phyloP scores from a whole-genome alignment of 2,797 vertebrate species.

The Tapirus indicus region DNA sequence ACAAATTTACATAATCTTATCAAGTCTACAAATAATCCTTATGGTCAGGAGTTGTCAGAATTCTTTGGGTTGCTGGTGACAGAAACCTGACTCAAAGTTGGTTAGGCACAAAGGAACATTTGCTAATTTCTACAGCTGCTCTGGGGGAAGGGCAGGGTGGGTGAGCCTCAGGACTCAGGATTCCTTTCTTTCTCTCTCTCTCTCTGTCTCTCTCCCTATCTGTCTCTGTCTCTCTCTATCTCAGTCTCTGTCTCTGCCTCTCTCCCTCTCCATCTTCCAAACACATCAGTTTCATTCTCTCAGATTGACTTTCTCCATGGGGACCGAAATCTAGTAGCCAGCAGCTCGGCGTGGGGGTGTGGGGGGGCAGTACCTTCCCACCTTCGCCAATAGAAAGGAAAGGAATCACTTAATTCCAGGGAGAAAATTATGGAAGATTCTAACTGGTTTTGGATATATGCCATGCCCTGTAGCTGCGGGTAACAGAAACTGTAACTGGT shows the following conservation, averaged over 20 bases:
- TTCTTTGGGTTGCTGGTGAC: neutral
- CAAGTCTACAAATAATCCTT: slow-evolving; percentile 6
- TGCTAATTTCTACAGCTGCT: neutral
- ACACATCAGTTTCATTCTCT: neutral
- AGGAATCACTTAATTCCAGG: neutral
- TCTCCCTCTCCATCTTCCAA: neutral
- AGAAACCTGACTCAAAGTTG: neutral
- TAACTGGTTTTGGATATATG: neutral
- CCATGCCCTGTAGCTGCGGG: neutral
- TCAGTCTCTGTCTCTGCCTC: neutral
- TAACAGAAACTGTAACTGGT: neutral
- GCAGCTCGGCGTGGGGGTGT: neutral
- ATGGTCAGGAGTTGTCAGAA: neutral
- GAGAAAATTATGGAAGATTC: neutral
- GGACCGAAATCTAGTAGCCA: neutral
- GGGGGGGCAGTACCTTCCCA: neutral
- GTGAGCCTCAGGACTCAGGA: neutral
- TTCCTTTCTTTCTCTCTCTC: neutral
- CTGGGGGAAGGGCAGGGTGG: neutral
- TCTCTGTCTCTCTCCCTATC: neutral
- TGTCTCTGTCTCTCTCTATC: neutral
- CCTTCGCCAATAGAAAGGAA: neutral
- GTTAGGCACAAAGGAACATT: neutral
- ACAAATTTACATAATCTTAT: neutral
- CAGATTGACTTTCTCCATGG: neutral